Evolutionary conservation across 2,113 vertebrate species (phyloP), one percentile per base, ranked within the genome.

Genomic region (Syngnathoides biaculeatus): DNA sequence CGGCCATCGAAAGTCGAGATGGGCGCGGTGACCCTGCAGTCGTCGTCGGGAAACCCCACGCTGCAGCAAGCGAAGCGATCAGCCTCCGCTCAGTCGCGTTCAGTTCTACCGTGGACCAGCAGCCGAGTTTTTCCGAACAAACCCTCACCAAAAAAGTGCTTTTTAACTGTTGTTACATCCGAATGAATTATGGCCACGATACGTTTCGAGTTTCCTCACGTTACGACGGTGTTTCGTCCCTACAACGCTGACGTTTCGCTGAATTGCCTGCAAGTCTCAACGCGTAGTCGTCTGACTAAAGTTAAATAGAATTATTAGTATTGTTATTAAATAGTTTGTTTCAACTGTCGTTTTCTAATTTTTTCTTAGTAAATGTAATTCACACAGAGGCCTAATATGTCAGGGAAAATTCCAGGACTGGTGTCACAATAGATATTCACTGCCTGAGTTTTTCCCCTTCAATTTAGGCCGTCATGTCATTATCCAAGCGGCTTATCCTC

Each of bases 21-120:
- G 92, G 92, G 92, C 90, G 92, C 91, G 92, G 92, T 92, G 87
- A 93, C 92, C 92, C 91, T 93, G 92, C 92, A 89, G 76, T 89
- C 71, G 68, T 88, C 79, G 65, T 77, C 73, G 89, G 92, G 92
- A 93, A 92, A 93, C 92, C 92, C 92, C 92, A 86, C 88, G 86
- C 79, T 84, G 88, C 86, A 84, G 85, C 88, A 75, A 70, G 77
- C 59, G 58, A 50, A 69, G 42, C 26, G n/a, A 27, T 10, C 26
- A n/a, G 64, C 47, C 64, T 35, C n/a, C 48, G 38, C 20, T 14
- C n/a, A n/a, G n/a, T n/a, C n/a, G n/a, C n/a, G n/a, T n/a, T n/a
- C n/a, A n/a, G n/a, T n/a, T n/a, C n/a, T n/a, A n/a, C n/a, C n/a
- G n/a, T n/a, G n/a, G n/a, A n/a, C n/a, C n/a, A n/a, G n/a, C n/a